Base-by-base conservation (phyloP, 1,140 invertebrate species). In the Saccostrea echinata region DNA sequence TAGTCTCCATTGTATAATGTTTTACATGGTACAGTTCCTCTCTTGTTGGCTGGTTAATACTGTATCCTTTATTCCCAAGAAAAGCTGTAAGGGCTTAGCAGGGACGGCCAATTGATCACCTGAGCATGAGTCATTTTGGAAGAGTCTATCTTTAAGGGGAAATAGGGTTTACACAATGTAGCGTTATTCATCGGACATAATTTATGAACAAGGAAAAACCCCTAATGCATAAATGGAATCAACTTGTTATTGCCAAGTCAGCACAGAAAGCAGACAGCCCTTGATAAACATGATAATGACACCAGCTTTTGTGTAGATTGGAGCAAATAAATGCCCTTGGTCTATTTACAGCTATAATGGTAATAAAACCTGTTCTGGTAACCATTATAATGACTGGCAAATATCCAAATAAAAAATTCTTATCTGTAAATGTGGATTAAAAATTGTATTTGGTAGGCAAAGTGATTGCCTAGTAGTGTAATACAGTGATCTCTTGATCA, bases 101-200 rank as follows among this genome's bases (percentile, higher is more conserved):
- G n/a, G 18, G 57, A 61, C 18, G 57, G 82, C 35, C 81, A 87
- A 76, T 55, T 83, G 57, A 87, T 89, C 88, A 87, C 82, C 82
- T 89, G 88, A 89, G 71, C n/a, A 85, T 89, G 88, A 89, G 86
- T 89, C 88, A 89, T 86, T 52, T 51, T 87, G 76, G 88, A 82
- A 51, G 55, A 84, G 24, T 87, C 88, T 35, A 89, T n/a, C 11
- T 53, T 21, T 12, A 84, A 82, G 68, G 84, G 52, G 12, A 11
- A 84, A 16, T 68, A 61, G 83, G 84, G 24, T 57, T 82, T 18
- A 82, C 18, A 51, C 11, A 16, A 11, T 24, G 4, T 82, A n/a
- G 3, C 16, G 6, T 2, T 84, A 43, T 84, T 12, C 27, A 27
- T 84, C 9, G 6, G 11, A 43, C 27, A 13, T 57, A 21, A 57